phyloP scores from a whole-genome alignment of 2,888 invertebrate species.

The Beris morrisii region DNA sequence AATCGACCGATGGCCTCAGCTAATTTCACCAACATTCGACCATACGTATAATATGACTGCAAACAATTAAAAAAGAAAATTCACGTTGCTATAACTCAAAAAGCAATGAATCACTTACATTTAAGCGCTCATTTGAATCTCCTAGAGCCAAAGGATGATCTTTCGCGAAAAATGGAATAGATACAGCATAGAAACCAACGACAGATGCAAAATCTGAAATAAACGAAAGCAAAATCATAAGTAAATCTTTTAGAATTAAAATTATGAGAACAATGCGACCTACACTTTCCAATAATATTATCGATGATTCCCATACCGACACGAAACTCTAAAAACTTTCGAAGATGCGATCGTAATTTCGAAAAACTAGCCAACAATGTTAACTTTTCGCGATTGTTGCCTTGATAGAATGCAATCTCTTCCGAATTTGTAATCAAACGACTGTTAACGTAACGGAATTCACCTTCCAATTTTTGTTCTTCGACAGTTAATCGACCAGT shows the following conservation, averaged over 20 bases:
- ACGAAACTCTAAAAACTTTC: conserved; percentile 85
- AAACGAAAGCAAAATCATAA: conserved; percentile 35
- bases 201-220: conserved; percentile 87
- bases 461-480: conserved; percentile 97
- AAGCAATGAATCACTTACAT: conserved; percentile 57
- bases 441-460: conserved; percentile 96
- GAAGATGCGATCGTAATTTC: conserved; percentile 81
- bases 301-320: conserved; percentile 93
- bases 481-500: conserved; percentile 85
- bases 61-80: conserved; percentile 35
- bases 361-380: conserved; percentile 87
- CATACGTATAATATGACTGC: conserved; percentile 93
- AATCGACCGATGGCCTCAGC: conserved; percentile 96
- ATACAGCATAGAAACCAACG: conserved; percentile 94
- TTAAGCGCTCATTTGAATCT: conserved; percentile 77
- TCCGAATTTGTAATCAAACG: conserved; percentile 96
- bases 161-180: conserved; percentile 85
- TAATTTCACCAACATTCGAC: conserved; percentile 76
- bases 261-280: conserved; percentile 47
- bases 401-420: conserved; percentile 75
- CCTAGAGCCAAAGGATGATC: conserved; percentile 68
- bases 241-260: not conserved
- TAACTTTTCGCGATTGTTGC: conserved; percentile 82
- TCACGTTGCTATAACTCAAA: not conserved
- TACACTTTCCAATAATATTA: conserved; percentile 95